Evolutionary conservation across 1,140 invertebrate species (phyloP).

Genomic region (Hycleus cichorii): DNA sequence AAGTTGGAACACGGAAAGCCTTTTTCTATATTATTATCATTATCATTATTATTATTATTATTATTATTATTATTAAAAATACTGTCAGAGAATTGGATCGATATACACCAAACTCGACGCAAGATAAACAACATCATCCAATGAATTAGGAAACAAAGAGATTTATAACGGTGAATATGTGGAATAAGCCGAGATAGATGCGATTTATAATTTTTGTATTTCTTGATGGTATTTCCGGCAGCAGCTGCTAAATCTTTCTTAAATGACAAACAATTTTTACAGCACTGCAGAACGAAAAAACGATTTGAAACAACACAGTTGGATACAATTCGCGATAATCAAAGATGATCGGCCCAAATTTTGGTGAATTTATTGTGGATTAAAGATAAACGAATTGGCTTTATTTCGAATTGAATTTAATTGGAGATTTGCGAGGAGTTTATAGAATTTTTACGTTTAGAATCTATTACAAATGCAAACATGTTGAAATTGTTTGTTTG

Average conservation of each 20-base stretch:
- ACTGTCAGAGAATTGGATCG: constrained; percentile 5
- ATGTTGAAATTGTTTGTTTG: too few species aligned
- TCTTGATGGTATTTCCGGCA: constrained; percentile 11
- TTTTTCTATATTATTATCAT: constrained; percentile 5
- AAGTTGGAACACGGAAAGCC: constrained; percentile 10
- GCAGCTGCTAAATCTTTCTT: constrained; percentile 6
- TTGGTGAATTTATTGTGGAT: constrained; percentile 2
- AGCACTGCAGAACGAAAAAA: background rate
- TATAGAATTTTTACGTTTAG: too few species aligned
- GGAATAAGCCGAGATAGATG: too few species aligned
- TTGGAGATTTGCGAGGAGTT: constrained; percentile 1
- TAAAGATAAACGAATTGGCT: constrained; percentile 4
- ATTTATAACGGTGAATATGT: too few species aligned
- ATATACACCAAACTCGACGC: too few species aligned
- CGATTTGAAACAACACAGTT: background rate
- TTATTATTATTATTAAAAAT: constrained; percentile 14
- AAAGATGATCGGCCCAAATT: background rate
- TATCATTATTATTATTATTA: constrained; percentile 8
- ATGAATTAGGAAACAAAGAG: background rate
- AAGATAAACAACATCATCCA: constrained; percentile 1
- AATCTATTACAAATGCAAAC: too few species aligned
- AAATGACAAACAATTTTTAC: constrained; percentile 3
- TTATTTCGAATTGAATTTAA: constrained; percentile 10
- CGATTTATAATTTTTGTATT: constrained; percentile 1
- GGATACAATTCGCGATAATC: background rate